A percentile compares a stretch with the other conserved stretches of the same genome.
Conservation (phyloP, 2,888 invertebrate genomes). For the Platypus cylindrus region DNA sequence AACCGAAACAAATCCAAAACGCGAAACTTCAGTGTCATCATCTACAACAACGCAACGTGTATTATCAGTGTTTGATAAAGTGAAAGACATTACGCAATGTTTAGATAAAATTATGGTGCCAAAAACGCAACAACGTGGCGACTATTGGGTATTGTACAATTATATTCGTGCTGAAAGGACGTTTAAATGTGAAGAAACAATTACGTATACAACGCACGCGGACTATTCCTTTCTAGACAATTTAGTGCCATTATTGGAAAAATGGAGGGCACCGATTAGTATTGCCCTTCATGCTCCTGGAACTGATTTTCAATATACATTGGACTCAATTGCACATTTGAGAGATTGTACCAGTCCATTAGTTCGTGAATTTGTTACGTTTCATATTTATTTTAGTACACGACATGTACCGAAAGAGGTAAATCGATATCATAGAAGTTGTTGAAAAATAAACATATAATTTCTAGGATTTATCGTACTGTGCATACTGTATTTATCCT, state of each 20-base stretch:
- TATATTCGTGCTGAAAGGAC: constrained; percentile 57
- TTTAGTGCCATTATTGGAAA: constrained; percentile 67
- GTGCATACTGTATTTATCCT: too few relatives aligned
- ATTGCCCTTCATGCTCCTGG: constrained; percentile 82
- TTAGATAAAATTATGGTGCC: constrained; percentile 30
- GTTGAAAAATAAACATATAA: too few relatives aligned
- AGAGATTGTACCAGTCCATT: constrained; percentile 63
- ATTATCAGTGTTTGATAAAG: constrained; percentile 21
- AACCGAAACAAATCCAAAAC: background rate
- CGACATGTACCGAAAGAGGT: constrained; percentile 69
- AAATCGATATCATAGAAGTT: too few relatives aligned
- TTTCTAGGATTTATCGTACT: too few relatives aligned
- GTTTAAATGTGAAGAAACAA: constrained; percentile 66
- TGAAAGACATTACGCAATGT: constrained; percentile 29
- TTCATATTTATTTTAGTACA: constrained; percentile 80
- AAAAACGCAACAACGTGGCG: constrained; percentile 35
- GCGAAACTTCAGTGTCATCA: background rate
- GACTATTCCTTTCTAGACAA: constrained; percentile 88
- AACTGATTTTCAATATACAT: constrained; percentile 61
- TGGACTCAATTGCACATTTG: constrained; percentile 69
- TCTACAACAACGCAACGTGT: constrained; percentile 3
- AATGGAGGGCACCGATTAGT: constrained; percentile 81
- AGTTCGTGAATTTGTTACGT: constrained; percentile 68
- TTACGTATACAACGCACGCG: constrained; percentile 87
- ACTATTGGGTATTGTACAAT: constrained; percentile 80